These are phyloP conservation scores for Watsonalla cultraria DNA, from an alignment of 2,888 invertebrate species.

Conservation along the genomic window DNA sequence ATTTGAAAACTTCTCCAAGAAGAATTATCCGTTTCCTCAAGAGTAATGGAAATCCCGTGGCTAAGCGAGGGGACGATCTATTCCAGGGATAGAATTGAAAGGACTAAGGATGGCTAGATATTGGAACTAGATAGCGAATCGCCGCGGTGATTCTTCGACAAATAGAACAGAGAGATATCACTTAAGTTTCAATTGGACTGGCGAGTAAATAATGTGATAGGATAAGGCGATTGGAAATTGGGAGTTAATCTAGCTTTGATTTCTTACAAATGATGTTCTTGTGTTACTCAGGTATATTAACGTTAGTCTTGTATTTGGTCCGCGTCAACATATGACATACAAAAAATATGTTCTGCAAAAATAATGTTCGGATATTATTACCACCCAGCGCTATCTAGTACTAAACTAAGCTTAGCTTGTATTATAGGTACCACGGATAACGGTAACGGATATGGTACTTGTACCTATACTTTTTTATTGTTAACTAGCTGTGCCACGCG, in stretches of 20 bases:
- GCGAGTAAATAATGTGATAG: conserved; percentile 6
- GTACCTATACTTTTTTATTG: no score
- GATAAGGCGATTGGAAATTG: background rate
- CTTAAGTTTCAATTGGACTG: conserved; percentile 14
- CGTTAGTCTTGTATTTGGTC: no score
- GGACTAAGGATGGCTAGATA: conserved; percentile 19
- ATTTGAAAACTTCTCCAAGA: conserved; percentile 15
- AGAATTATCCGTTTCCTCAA: conserved; percentile 12
- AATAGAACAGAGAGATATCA: conserved; percentile 29
- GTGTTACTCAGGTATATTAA: no score
- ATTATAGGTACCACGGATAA: no score
- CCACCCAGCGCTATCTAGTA: no score
- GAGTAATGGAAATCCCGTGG: conserved; percentile 16
- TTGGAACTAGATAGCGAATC: conserved; percentile 14
- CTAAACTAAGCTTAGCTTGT: no score
- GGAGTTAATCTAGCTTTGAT: background rate
- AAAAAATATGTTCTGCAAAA: no score
- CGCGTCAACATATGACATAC: no score
- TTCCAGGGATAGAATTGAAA: conserved; percentile 16
- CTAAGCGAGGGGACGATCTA: conserved; percentile 17
- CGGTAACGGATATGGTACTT: no score
- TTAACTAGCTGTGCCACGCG: no score
- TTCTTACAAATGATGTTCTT: no score
- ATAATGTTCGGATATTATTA: no score
- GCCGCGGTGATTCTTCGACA: conserved; percentile 19